Evolutionary conservation across 2,888 invertebrate genomes (phyloP).

Genomic region (Didymodactylos carnosus): DNA sequence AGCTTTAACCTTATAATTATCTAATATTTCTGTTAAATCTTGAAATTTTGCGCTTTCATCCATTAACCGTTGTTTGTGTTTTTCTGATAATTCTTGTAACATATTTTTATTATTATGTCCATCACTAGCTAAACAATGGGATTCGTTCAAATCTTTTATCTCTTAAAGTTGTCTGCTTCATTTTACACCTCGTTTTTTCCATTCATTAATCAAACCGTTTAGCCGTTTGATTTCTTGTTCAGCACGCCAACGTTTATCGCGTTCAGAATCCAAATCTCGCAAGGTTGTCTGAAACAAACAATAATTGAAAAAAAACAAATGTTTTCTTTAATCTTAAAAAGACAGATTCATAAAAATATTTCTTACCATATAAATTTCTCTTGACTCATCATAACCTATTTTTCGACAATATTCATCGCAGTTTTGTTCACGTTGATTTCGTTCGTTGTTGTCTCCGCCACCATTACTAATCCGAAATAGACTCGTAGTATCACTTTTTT

Average conservation of each 20-base stretch:
- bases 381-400: background rate
- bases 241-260: constrained; percentile 29
- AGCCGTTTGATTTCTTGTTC: constrained; percentile 28
- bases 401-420: background rate
- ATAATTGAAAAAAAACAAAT: too few species aligned
- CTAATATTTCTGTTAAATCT: background rate
- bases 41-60: background rate
- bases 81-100: background rate
- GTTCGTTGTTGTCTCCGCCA: too few species aligned
- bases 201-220: constrained; percentile 23
- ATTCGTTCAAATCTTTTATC: too few species aligned
- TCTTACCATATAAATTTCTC: background rate
- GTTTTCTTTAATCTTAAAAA: too few species aligned
- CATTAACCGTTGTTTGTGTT: background rate
- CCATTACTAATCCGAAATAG: too few species aligned
- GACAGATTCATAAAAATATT: too few species aligned
- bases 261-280: constrained; percentile 27
- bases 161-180: too few species aligned
- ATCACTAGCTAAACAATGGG: background rate
- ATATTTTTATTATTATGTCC: background rate
- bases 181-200: constrained; percentile 21
- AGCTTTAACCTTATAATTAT: background rate
- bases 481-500: too few species aligned
- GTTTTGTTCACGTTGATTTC: background rate
- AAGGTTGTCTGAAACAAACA: too few species aligned